Evolutionary conservation across 1,140 invertebrate species (phyloP).

Genomic region (Triops longicaudatus): DNA sequence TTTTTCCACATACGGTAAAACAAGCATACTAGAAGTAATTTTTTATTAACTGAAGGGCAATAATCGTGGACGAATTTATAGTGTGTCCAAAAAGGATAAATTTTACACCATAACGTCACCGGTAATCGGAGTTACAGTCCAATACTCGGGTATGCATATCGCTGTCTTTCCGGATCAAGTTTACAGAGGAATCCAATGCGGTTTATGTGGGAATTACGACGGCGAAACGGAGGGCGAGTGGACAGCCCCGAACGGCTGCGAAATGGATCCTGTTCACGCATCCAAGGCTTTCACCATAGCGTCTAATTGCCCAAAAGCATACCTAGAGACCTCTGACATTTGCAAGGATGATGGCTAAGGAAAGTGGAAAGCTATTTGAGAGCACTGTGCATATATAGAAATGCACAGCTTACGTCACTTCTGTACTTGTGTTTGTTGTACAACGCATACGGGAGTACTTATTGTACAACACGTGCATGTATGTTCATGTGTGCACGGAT

Average conservation of each 20-base stretch:
- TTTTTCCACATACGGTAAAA: constrained; percentile 21
- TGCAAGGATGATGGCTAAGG: neutral
- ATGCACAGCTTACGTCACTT: no score
- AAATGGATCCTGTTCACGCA: neutral
- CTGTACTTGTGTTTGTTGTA: no score
- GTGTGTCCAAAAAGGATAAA: neutral
- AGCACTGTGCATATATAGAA: no score
- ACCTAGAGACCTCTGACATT: neutral
- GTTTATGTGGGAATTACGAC: constrained; percentile 26
- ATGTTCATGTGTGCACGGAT: no score
- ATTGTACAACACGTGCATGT: no score
- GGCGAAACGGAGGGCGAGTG: constrained; percentile 16
- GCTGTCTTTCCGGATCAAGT: constrained; percentile 22
- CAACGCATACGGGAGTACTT: no score
- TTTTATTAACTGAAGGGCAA: no score
- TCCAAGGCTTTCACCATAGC: neutral
- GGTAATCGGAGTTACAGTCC: constrained; percentile 19
- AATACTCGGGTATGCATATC: constrained; percentile 23
- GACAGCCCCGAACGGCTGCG: constrained; percentile 22
- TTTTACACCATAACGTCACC: constrained; percentile 25
- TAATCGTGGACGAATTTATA: neutral
- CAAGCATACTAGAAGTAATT: neutral
- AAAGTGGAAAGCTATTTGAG: neutral
- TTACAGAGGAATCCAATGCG: constrained; percentile 21
- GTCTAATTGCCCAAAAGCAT: neutral